phyloP scores from a whole-genome alignment of 2,113 vertebrate species.

The Phylloscopus trochilus region DNA sequence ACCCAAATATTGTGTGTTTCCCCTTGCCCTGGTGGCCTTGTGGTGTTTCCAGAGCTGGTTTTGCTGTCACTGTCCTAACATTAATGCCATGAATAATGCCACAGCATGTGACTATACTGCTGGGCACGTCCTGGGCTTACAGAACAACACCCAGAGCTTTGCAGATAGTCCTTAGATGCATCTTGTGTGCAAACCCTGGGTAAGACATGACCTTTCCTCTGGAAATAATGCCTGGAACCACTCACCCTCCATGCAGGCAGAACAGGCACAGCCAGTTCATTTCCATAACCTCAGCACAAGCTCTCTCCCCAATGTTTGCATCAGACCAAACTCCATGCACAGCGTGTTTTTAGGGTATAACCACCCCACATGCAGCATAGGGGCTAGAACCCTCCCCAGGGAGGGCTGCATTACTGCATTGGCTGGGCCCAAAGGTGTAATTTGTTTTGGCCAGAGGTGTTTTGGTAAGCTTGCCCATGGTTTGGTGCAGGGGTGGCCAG shows the following conservation, averaged over 20 bases:
- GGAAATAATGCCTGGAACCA: neutral
- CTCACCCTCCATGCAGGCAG: neutral
- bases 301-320: neutral
- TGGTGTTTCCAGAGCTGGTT: neutral
- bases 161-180: neutral
- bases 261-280: constrained; percentile 26
- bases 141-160: neutral
- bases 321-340: neutral
- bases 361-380: neutral
- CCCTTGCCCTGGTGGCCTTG: neutral
- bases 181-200: neutral
- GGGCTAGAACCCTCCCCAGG: neutral
- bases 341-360: neutral
- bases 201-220: constrained; percentile 20
- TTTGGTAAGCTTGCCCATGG: neutral
- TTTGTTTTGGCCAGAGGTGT: neutral
- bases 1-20: rapidly evolving
- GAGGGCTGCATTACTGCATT: neutral
- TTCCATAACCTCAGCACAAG: neutral
- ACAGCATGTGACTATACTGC: neutral
- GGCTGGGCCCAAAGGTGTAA: neutral
- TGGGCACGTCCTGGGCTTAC: neutral
- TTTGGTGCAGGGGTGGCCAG: neutral
- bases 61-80: neutral
- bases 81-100: neutral